Evolutionary conservation across 1,140 invertebrate genomes (phyloP).

Genomic region (Triops longicaudatus): DNA sequence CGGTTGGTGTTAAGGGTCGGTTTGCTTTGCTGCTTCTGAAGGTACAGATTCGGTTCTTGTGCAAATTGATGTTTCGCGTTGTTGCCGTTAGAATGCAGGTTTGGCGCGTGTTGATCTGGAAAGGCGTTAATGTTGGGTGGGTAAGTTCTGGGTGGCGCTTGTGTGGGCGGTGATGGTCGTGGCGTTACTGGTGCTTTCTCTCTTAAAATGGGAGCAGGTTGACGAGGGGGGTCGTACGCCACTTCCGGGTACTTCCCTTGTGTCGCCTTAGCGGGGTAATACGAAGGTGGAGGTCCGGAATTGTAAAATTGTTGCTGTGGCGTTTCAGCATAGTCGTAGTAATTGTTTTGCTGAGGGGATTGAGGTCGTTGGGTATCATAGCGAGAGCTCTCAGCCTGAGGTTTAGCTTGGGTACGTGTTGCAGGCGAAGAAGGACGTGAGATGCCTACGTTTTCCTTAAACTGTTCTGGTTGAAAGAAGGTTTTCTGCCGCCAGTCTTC

Average conservation of each 20-base stretch:
- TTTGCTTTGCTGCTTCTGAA: not conserved
- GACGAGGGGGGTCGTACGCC: not conserved
- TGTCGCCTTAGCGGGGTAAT: not conserved
- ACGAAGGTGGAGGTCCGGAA: not conserved
- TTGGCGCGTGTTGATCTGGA: no score
- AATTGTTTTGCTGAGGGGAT: not conserved
- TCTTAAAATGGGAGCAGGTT: not conserved
- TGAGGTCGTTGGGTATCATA: not conserved
- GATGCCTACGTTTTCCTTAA: not conserved
- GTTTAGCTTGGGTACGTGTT: not conserved
- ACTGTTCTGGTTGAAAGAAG: conserved; percentile 2
- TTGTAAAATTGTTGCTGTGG: not conserved
- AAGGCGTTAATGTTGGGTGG: not conserved
- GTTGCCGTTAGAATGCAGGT: no score
- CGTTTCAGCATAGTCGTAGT: not conserved
- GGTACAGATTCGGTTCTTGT: not conserved
- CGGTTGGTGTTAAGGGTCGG: not conserved
- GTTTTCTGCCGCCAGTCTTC: not conserved
- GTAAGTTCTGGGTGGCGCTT: not conserved
- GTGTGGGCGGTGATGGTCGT: not conserved
- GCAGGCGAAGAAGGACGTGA: not conserved
- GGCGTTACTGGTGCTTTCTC: not conserved
- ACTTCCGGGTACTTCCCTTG: not conserved
- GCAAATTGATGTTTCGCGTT: no score
- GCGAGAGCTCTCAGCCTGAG: not conserved